A percentile compares a stretch with the other conserved stretches of the same genome.
Evolutionary conservation across 2,113 vertebrate species (phyloP).

Genomic region (Microcebus griseorufus): DNA sequence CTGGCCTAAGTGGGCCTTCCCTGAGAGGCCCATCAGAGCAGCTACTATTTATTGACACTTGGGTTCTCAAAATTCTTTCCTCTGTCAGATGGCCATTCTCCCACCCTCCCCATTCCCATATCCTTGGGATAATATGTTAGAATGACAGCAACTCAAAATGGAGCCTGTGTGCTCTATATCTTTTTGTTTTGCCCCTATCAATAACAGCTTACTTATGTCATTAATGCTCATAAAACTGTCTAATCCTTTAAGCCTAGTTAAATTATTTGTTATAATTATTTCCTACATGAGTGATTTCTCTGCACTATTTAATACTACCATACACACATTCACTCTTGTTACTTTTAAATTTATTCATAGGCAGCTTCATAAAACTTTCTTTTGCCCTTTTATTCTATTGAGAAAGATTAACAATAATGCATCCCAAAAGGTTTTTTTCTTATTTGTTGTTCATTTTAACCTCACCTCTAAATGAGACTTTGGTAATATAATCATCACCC

Average conservation of each 20-base stretch:
- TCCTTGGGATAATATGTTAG: background rate
- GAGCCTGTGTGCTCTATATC: background rate
- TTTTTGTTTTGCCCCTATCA: background rate
- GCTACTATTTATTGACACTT: background rate
- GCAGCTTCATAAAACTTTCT: background rate
- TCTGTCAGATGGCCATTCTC: background rate
- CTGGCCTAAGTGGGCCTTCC: background rate
- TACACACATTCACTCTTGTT: background rate
- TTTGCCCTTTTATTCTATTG: background rate
- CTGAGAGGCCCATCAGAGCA: background rate
- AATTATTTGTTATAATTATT: constrained; percentile 63
- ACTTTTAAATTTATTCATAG: constrained; percentile 20
- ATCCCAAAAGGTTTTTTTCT: constrained; percentile 4
- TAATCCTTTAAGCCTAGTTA: constrained; percentile 52
- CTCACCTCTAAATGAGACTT: background rate
- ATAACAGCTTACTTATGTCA: constrained; percentile 23
- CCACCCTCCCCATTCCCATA: background rate
- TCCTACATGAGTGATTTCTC: constrained; percentile 36
- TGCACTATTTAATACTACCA: constrained; percentile 37
- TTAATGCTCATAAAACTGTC: constrained; percentile 15
- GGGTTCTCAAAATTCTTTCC: background rate
- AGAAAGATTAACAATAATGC: constrained; percentile 42
- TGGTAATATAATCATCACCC: background rate
- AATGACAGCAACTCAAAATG: background rate
- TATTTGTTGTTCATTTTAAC: constrained; percentile 1